Evolutionary conservation across 2,113 vertebrate species (phyloP).

Genomic region (Microtus oregoni): DNA sequence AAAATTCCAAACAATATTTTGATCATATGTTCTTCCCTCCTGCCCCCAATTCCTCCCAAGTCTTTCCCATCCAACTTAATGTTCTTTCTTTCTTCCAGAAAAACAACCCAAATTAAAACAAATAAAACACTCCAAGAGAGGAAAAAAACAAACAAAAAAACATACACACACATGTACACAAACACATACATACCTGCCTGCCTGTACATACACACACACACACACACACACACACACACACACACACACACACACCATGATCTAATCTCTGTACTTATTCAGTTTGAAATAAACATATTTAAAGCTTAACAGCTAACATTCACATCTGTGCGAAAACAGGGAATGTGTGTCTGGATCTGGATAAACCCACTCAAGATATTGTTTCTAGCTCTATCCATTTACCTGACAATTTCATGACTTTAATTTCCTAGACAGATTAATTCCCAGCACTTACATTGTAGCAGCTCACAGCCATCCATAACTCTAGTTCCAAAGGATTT

Average conservation of each 20-base stretch:
- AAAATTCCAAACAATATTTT: neutral
- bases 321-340: neutral
- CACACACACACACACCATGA: neutral
- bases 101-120: neutral
- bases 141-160: neutral
- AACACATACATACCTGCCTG: neutral
- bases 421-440: neutral
- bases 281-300: neutral
- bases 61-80: neutral
- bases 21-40: neutral
- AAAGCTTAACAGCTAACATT: neutral
- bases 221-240: too few relatives aligned
- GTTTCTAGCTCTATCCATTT: neutral
- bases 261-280: neutral
- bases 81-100: neutral
- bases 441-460: neutral
- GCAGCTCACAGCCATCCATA: neutral
- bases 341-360: neutral
- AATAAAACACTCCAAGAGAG: neutral
- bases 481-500: neutral
- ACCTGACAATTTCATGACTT: neutral
- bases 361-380: neutral
- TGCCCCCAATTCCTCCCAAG: neutral
- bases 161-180: neutral
- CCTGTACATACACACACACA: too few relatives aligned